These are phyloP conservation scores for Chelon auratus DNA, from an alignment of 2,797 vertebrate species.

Conservation along the genomic window DNA sequence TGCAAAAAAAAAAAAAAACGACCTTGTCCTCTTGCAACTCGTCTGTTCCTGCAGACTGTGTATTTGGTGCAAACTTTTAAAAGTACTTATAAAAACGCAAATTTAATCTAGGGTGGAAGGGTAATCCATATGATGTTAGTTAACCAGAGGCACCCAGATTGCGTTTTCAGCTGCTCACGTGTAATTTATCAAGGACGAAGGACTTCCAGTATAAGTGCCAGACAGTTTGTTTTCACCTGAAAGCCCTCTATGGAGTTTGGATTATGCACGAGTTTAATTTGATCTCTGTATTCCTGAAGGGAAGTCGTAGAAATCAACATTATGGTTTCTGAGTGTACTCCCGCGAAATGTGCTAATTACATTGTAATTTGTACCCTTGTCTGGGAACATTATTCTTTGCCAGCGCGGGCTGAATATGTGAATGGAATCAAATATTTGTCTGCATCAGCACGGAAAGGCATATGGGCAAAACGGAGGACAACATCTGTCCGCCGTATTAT, in stretches of 20 bases:
- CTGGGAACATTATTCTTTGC: slow-evolving; percentile 41
- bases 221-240: slow-evolving; percentile 17
- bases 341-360: slow-evolving; percentile 53
- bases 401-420: slow-evolving; percentile 28
- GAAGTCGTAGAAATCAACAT: slow-evolving; percentile 41
- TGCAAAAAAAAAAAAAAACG: neutral
- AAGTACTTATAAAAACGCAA: slow-evolving; percentile 28
- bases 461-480: slow-evolving; percentile 54
- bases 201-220: neutral
- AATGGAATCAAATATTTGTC: slow-evolving; percentile 61
- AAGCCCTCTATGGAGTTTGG: slow-evolving; percentile 13
- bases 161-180: neutral
- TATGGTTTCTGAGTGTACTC: slow-evolving; percentile 6
- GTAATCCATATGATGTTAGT: neutral
- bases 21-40: neutral
- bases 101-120: slow-evolving; percentile 8
- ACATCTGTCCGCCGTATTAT: slow-evolving; percentile 73
- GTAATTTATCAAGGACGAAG: neutral
- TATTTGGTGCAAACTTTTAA: neutral
- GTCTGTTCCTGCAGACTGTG: neutral
- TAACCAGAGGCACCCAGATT: neutral
- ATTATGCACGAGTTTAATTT: slow-evolving; percentile 32
- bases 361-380: slow-evolving; percentile 61
- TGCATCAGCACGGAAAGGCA: slow-evolving; percentile 37
- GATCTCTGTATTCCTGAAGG: slow-evolving; percentile 25